These are phyloP conservation scores for Crenuchus spilurus DNA, from an alignment of 2,797 vertebrate species.

Conservation along the genomic window DNA sequence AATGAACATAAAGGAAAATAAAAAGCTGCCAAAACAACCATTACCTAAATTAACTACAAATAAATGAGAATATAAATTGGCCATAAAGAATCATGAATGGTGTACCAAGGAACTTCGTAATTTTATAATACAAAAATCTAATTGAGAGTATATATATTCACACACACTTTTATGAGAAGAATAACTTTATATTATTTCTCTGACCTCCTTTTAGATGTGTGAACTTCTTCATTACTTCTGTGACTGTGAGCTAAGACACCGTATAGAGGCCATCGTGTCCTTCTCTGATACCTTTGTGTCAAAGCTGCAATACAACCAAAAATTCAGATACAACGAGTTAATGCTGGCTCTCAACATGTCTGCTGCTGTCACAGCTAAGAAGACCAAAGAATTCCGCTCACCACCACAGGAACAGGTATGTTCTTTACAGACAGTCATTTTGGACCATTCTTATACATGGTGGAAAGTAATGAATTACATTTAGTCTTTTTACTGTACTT, in stretches of 20 bases:
- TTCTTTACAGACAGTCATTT: not conserved
- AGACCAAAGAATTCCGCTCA: slow-evolving; percentile 96
- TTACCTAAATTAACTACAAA: too few species aligned
- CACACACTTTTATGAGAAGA: not conserved
- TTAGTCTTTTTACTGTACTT: too few species aligned
- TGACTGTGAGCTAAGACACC: slow-evolving; percentile 95
- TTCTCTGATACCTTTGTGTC: slow-evolving; percentile 96
- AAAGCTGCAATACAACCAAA: slow-evolving; percentile 96
- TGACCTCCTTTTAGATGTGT: slow-evolving; percentile 85
- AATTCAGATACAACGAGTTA: slow-evolving; percentile 95
- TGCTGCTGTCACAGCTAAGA: slow-evolving; percentile 93
- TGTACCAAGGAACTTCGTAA: too few species aligned
- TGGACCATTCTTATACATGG: too few species aligned
- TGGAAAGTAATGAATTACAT: too few species aligned
- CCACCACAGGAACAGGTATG: slow-evolving; percentile 97
- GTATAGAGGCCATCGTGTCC: slow-evolving; percentile 95
- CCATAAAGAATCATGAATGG: too few species aligned
- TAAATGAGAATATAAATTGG: too few species aligned
- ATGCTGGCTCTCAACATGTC: slow-evolving; percentile 99
- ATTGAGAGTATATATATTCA: too few species aligned
- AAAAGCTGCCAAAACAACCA: too few species aligned
- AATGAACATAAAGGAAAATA: too few species aligned
- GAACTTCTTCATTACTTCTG: slow-evolving; percentile 98
- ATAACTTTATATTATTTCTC: not conserved
- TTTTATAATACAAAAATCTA: too few species aligned